These are phyloP conservation scores for Subanguina moxae DNA, from an alignment of 1,140 invertebrate genomes.

Conservation along the genomic window DNA sequence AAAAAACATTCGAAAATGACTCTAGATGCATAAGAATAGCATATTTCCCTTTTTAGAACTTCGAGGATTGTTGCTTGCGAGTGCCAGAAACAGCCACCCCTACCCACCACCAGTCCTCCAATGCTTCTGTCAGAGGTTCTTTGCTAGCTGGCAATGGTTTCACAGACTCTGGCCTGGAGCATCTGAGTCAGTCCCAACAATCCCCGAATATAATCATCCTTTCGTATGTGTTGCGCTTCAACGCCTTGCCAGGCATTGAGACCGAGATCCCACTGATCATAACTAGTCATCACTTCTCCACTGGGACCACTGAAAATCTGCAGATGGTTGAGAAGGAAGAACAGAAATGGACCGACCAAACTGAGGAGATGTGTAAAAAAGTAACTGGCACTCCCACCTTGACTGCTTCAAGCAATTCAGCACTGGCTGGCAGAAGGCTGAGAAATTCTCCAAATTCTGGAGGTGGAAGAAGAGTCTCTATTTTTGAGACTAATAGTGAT, in stretches of 20 bases:
- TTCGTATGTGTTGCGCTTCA: slow-evolving; percentile 52
- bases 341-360: background rate
- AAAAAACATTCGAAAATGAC: no score
- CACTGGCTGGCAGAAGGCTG: background rate
- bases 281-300: slow-evolving; percentile 19
- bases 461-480: background rate
- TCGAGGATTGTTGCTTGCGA: slow-evolving; percentile 39
- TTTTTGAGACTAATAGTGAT: slow-evolving; percentile 2
- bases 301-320: background rate
- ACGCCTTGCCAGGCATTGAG: slow-evolving; percentile 50
- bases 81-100: slow-evolving; percentile 46
- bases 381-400: background rate
- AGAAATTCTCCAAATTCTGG: background rate
- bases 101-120: slow-evolving; percentile 34
- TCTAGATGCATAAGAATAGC: no score
- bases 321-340: background rate
- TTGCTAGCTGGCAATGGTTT: slow-evolving; percentile 1
- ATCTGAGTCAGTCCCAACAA: background rate
- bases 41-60: slow-evolving; percentile 37
- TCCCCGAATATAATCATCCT: slow-evolving; percentile 44
- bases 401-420: background rate
- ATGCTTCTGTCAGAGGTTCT: background rate
- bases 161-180: slow-evolving; percentile 7
- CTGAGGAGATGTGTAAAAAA: background rate
- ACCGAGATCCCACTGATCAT: slow-evolving; percentile 50